Base-by-base conservation (phyloP, 2,888 invertebrate species). In the Lacanobia wlatinum region DNA sequence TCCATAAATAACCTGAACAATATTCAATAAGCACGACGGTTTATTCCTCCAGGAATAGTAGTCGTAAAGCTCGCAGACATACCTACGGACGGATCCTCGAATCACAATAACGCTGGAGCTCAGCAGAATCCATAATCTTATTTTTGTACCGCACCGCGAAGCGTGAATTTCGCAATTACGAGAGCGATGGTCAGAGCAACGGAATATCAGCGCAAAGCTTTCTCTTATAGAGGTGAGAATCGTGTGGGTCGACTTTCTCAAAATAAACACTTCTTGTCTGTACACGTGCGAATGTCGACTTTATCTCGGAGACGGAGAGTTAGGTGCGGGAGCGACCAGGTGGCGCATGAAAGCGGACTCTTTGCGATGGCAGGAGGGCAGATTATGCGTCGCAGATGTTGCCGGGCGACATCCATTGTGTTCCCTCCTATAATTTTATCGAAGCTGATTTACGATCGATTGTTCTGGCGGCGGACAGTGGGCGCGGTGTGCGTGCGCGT, bases 361-460 rank as follows among this genome's bases (percentile, higher is more conserved):
- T 95, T 88, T 91, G 93, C 88, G 88, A 84, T 89, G 87, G 91
- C 88, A 90, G 89, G 92, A 95, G 92, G 90, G 95, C 89, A 89
- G 91, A 90, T 92, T 92, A 92, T 95, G 90, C 92, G 85, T 86
- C 89, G 95, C 93, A 92, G 93, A 92, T 93, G 93, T 89, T 85
- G 88, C 87, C 87, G 87, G 89, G 88, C 92, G 91, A 91, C 90
- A 93, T 93, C 93, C 95, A 96, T 96, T 96, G 95, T 94, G 94
- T 95, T 95, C 93, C 95, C 95, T 95, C 94, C 95, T 96, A 96
- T 96, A 96, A 96, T 96, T 96, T 96, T 96, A 96, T 96, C 96
- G 96, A 94, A 95, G 94, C 92, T 95, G 96, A 96, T 96, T 96
- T 96, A 96, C 94, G 96, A 96, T 96, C 96, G 95, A 96, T 96